Conservation (phyloP, 2,113 vertebrate genomes). For the Nibea coibor region DNA sequence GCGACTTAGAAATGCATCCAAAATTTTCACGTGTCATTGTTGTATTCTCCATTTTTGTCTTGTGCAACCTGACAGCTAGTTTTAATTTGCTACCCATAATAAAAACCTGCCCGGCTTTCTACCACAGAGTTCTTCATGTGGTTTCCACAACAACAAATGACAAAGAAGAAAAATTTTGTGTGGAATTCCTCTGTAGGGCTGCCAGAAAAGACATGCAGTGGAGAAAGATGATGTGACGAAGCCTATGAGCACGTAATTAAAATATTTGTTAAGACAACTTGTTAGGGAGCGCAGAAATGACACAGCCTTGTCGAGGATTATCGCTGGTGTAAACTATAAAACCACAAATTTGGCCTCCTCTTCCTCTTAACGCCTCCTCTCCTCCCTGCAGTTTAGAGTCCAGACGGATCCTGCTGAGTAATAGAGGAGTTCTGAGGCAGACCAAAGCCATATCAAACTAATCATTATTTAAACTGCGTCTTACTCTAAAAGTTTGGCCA, state of each 20-base stretch:
- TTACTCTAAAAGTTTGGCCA: constrained; percentile 16
- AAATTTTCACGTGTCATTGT: neutral
- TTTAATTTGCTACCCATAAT: constrained; percentile 62
- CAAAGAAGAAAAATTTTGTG: constrained; percentile 65
- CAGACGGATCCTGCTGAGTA: neutral
- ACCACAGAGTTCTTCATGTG: constrained; percentile 62
- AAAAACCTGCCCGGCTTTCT: constrained; percentile 47
- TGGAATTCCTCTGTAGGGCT: constrained; percentile 69
- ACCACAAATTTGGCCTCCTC: constrained; percentile 19
- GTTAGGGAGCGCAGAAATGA: constrained; percentile 18
- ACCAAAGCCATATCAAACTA: constrained; percentile 18
- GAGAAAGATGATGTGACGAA: constrained; percentile 1
- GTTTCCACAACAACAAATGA: constrained; percentile 58
- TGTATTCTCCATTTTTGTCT: constrained; percentile 22
- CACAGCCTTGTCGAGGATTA: constrained; percentile 9
- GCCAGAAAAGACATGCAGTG: constrained; percentile 61
- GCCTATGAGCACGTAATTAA: constrained; percentile 3
- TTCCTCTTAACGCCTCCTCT: constrained; percentile 1
- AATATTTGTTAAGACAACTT: constrained; percentile 13
- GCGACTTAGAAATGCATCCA: constrained; percentile 8
- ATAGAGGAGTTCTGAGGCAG: constrained; percentile 20
- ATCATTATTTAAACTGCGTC: constrained; percentile 52
- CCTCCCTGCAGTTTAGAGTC: neutral
- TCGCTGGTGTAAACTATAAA: constrained; percentile 42
- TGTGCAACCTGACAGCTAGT: constrained; percentile 57